phyloP scores from a whole-genome alignment of 2,113 vertebrate genomes.

The Paratilapia polleni region DNA sequence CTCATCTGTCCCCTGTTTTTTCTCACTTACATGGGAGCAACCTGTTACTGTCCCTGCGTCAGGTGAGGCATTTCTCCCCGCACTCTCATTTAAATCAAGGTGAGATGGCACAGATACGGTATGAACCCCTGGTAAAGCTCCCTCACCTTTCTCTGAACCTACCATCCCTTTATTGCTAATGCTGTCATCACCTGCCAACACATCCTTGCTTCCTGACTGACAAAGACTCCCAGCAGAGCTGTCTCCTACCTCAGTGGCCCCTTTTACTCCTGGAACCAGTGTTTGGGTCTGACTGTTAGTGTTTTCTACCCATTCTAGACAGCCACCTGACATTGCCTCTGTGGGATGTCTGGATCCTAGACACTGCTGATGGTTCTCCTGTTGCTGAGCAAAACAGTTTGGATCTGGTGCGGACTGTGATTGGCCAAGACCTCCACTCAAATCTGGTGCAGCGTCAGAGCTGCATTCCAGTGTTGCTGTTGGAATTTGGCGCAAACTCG shows the following conservation, averaged over 20 bases:
- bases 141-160: constrained; percentile 16
- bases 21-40: constrained; percentile 21
- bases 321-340: constrained; percentile 47
- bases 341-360: constrained; percentile 38
- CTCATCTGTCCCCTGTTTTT: neutral
- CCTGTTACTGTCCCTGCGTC: neutral
- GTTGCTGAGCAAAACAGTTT: constrained; percentile 61
- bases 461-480: constrained; percentile 36
- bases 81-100: constrained; percentile 35
- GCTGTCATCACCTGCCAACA: constrained; percentile 34
- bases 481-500: constrained; percentile 27
- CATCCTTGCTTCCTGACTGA: constrained; percentile 41
- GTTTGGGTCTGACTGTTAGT: neutral
- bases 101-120: constrained; percentile 5
- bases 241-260: constrained; percentile 7
- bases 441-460: constrained; percentile 34
- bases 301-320: constrained; percentile 17
- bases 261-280: neutral
- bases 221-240: constrained; percentile 30
- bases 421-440: constrained; percentile 40
- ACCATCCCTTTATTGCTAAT: neutral
- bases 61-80: constrained; percentile 14
- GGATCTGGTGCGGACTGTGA: constrained; percentile 39
- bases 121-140: constrained; percentile 8
- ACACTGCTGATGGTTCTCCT: constrained; percentile 45